phyloP scores from a whole-genome alignment of 1,140 invertebrate species.

The Papilio helenus region DNA sequence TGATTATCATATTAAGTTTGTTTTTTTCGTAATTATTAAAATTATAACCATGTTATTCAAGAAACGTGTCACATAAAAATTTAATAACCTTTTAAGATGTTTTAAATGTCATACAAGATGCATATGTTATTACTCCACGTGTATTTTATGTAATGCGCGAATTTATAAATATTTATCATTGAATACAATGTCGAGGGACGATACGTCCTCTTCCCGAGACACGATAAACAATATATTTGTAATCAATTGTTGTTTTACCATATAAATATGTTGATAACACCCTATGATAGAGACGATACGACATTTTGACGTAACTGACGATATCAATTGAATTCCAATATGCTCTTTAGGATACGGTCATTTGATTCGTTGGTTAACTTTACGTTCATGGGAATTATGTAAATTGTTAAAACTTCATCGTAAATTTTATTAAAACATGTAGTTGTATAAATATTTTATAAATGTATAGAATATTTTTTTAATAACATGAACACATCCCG shows the following conservation, averaged over 20 bases:
- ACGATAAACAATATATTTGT: slow-evolving; percentile 18
- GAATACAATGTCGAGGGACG: slow-evolving; percentile 3
- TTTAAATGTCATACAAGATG: slow-evolving; percentile 5
- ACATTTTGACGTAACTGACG: slow-evolving; percentile 33
- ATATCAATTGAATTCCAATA: slow-evolving; percentile 18
- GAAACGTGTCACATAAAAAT: slow-evolving; percentile 24
- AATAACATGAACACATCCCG: not conserved
- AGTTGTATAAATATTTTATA: not conserved
- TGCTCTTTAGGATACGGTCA: not conserved
- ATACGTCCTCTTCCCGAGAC: slow-evolving; percentile 21
- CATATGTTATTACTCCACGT: slow-evolving; percentile 29
- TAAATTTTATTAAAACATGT: not conserved
- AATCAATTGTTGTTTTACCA: slow-evolving; percentile 30
- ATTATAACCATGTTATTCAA: not conserved
- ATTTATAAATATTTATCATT: slow-evolving; percentile 39
- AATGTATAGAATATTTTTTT: not conserved
- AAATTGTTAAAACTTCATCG: slow-evolving; percentile 1
- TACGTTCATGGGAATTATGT: slow-evolving; percentile 9
- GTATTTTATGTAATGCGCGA: slow-evolving; percentile 37
- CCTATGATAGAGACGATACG: not conserved
- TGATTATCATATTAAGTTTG: too few species aligned
- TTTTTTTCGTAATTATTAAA: not conserved
- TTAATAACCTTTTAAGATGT: slow-evolving; percentile 23
- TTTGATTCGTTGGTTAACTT: not conserved
- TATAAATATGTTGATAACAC: slow-evolving; percentile 28